Base-by-base conservation (phyloP, 2,888 invertebrate species). In the Clivina fossor region DNA sequence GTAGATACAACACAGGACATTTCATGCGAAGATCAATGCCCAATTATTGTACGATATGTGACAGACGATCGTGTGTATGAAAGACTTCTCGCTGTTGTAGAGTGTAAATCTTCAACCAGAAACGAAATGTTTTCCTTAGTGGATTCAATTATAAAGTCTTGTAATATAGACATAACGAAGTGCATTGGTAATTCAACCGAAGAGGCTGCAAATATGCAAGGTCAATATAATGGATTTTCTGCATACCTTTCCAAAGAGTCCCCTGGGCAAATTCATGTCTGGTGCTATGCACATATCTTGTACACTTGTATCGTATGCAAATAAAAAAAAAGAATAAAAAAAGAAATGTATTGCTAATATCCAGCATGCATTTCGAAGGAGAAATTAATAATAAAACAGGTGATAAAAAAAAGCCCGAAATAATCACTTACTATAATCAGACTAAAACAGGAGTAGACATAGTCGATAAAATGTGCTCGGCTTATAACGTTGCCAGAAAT, bases 161-260 rank as follows among this genome's bases (percentile, higher is more conserved):
- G 13, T 19, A 19, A 19, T 40, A 7, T 50, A 18, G 33, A 51
- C 33, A 22, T 50, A 7, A 2, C 8, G 20, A 43, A 33, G 7
- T 57, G 46, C 22, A 51, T 57, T 15, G 57, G 50, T 24, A 57
- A 43, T 43, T 22, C 57, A 20, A 57, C 53, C 8, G 54, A 57
- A 40, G 53, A 47, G 11, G 47, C 46, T 24, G 47, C 47, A 9
- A 57, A 57, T 40, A 57, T 57, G 53, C 44, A 44, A 35, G 54
- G 47, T 9, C 47, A 53, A 30, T 57, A 57, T 18, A 53, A 53
- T 32, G 57, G 57, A 4, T 57, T 57, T 44, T 11, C 41, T 2
- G 30, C 48, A 4, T 51, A 49, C 22, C 40, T 51, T 4, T 26
- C 5, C 7, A 24, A 50, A 38, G 9, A 35, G 20, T 22, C 24